Evolutionary conservation across 2,888 invertebrate species (phyloP).

Genomic region (Leuctra nigra): DNA sequence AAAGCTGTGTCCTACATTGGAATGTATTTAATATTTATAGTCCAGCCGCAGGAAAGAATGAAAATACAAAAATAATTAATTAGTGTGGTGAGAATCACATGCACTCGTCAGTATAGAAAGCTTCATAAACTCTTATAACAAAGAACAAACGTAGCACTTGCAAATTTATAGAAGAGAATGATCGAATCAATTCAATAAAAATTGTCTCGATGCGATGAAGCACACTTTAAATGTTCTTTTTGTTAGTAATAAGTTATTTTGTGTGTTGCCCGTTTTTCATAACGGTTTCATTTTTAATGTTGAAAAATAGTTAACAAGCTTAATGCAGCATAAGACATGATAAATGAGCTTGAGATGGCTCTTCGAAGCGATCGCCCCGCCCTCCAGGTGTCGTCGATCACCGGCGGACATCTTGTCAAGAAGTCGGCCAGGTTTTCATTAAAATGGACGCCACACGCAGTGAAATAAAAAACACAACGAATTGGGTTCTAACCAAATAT

Average conservation of each 20-base stretch:
- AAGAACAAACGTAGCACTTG: conserved; percentile 29
- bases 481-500: conserved; percentile 15
- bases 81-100: conserved; percentile 28
- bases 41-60: conserved; percentile 27
- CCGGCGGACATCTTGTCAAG: neutral
- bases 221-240: conserved; percentile 21
- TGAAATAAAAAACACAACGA: conserved; percentile 15
- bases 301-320: conserved; percentile 17
- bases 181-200: conserved; percentile 26
- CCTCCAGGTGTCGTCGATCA: neutral
- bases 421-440: neutral
- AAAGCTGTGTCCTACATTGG: conserved; percentile 16
- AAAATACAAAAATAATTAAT: conserved; percentile 30
- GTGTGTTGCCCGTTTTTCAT: conserved; percentile 14
- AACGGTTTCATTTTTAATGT: conserved; percentile 1
- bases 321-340: conserved; percentile 17
- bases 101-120: conserved; percentile 22
- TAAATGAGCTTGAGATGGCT: neutral
- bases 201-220: conserved; percentile 27
- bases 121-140: conserved; percentile 25
- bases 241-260: neutral
- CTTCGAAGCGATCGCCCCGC: conserved; percentile 10
- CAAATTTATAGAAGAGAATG: conserved; percentile 23
- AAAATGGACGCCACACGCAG: conserved; percentile 14
- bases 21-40: no score